Percentiles rank a stretch among this genome's conserved stretches.
phyloP scores from a whole-genome alignment of 2,888 invertebrate species.

The Drosophila nr. perissopoda region DNA sequence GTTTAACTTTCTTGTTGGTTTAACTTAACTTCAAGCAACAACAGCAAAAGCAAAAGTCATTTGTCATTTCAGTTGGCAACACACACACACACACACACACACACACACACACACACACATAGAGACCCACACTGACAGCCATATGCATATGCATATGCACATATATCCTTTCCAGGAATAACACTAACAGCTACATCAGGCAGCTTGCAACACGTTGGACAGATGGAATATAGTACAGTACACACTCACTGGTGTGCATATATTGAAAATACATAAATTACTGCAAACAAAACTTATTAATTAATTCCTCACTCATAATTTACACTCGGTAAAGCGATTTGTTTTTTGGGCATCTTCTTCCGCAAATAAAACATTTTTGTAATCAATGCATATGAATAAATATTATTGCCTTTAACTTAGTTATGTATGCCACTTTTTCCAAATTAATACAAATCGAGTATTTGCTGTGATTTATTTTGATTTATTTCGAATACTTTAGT shows the following conservation, averaged over 20 bases:
- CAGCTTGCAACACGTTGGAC: conserved; percentile 15
- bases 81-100: conserved; percentile 40
- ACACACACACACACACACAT: conserved; percentile 16
- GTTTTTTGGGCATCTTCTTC: background rate
- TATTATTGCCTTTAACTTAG: background rate
- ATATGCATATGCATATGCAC: conserved; percentile 35
- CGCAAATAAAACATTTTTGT: background rate
- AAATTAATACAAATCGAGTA: background rate
- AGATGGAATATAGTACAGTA: conserved; percentile 10
- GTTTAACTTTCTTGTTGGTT: conserved; percentile 80
- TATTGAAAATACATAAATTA: background rate
- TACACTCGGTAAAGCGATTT: background rate
- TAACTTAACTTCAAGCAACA: conserved; percentile 74
- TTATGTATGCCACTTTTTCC: background rate
- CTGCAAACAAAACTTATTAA: background rate
- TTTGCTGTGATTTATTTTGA: background rate
- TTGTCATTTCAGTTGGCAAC: conserved; percentile 78
- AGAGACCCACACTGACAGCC: conserved; percentile 14
- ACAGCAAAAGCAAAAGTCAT: conserved; percentile 72
- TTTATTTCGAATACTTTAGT: background rate
- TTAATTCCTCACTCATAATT: background rate
- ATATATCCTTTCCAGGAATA: conserved; percentile 33
- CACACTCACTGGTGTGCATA: background rate
- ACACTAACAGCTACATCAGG: conserved; percentile 21
- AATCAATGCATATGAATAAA: background rate